Percentiles rank a stretch among this genome's conserved stretches.
Evolutionary conservation across 2,113 vertebrate genomes (phyloP).

Genomic region (Salvelinus sp.): DNA sequence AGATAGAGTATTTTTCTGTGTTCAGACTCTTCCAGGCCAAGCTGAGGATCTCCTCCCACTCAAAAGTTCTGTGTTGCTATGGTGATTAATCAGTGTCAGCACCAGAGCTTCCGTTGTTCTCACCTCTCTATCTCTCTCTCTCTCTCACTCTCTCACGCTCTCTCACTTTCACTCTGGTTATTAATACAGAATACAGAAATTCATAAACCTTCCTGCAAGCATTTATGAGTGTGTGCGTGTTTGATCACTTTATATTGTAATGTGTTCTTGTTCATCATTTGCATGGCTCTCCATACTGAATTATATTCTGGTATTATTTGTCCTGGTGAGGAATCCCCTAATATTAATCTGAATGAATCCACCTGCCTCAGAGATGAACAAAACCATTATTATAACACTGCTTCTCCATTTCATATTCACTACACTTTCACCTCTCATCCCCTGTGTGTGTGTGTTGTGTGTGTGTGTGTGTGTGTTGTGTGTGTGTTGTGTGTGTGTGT

Average conservation of each 20-base stretch:
- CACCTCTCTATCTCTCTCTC: neutral
- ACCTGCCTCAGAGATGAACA: slow-evolving; percentile 48
- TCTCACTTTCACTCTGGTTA: neutral
- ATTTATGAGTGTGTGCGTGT: neutral
- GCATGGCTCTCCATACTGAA: neutral
- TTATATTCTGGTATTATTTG: neutral
- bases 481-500: slow-evolving; percentile 35
- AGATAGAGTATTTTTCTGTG: neutral
- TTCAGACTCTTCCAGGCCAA: neutral
- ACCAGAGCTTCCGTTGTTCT: neutral
- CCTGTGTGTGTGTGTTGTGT: neutral
- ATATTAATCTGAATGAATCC: slow-evolving; percentile 33
- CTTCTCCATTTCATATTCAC: slow-evolving; percentile 34
- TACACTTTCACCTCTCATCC: slow-evolving; percentile 48
- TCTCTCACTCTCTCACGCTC: neutral
- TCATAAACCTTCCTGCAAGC: neutral
- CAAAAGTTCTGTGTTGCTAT: neutral
- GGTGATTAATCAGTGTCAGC: slow-evolving; percentile 2
- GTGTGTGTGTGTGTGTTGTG: neutral
- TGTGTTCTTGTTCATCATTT: too few species aligned
- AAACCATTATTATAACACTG: slow-evolving; percentile 59
- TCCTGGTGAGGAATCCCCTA: slow-evolving; percentile 18
- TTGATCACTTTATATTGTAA: too few species aligned
- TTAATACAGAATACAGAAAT: neutral
- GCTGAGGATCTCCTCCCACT: neutral